Conservation (phyloP, 2,797 vertebrate species). For the Chromobotia macracanthus region DNA sequence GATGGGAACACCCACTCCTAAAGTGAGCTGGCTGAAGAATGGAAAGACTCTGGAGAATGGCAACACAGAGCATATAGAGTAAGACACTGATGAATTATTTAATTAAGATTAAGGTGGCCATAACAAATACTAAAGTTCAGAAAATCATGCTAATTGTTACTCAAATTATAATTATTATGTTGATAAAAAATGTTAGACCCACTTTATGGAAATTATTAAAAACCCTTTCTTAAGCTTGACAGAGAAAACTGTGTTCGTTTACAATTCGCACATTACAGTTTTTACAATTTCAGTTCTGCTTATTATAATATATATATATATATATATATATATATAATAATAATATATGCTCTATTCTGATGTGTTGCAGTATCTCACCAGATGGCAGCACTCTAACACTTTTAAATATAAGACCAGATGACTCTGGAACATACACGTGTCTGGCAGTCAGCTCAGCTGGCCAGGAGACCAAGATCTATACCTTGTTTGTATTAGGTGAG, state of each 20-base stretch:
- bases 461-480: constrained; percentile 82
- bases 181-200: too few species aligned
- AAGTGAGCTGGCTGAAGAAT: constrained; percentile 87
- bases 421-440: constrained; percentile 88
- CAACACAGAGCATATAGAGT: constrained; percentile 70
- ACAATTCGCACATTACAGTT: too few species aligned
- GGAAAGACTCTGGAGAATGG: constrained; percentile 76
- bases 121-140: too few species aligned
- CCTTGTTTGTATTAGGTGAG: constrained; percentile 83
- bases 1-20: constrained; percentile 80
- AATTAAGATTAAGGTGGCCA: background rate
- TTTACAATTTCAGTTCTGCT: too few species aligned
- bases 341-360: background rate
- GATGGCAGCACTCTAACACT: constrained; percentile 82
- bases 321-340: too few species aligned
- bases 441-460: constrained; percentile 81
- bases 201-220: too few species aligned
- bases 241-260: too few species aligned
- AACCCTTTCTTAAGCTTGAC: too few species aligned
- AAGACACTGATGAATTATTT: constrained; percentile 56
- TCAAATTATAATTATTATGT: too few species aligned
- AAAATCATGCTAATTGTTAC: too few species aligned
- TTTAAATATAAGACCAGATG: constrained; percentile 72
- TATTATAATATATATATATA: too few species aligned
- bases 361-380: constrained; percentile 72